Evolutionary conservation across 2,797 vertebrate genomes (phyloP).

Genomic region (Sorex maritimensis): DNA sequence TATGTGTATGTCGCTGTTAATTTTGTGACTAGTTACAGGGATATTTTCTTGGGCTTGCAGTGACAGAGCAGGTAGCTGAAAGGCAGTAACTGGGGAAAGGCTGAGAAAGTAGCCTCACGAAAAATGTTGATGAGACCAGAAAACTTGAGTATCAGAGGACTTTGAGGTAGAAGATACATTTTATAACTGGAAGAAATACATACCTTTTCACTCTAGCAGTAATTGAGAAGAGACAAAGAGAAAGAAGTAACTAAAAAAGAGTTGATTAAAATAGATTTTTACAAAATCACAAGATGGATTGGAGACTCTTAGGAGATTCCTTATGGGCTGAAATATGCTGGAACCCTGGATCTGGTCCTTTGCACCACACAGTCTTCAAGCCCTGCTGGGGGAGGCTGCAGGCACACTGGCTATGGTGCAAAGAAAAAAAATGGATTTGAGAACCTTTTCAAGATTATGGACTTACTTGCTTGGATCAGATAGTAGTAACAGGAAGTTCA

Average conservation of each 20-base stretch:
- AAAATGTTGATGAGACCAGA: neutral
- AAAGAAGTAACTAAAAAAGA: slow-evolving; percentile 31
- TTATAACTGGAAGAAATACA: neutral
- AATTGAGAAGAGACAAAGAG: slow-evolving; percentile 13
- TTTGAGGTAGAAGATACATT: neutral
- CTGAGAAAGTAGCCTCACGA: slow-evolving; percentile 43
- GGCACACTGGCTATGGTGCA: no score
- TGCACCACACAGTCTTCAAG: no score
- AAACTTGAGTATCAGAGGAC: slow-evolving; percentile 3
- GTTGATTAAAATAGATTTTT: slow-evolving; percentile 33
- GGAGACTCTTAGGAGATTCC: neutral
- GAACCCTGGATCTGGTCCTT: no score
- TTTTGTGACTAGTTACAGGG: slow-evolving; percentile 47
- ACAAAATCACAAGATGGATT: slow-evolving; percentile 43
- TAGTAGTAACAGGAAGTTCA: slow-evolving; percentile 45
- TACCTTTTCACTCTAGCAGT: slow-evolving; percentile 2
- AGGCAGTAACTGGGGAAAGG: slow-evolving; percentile 6
- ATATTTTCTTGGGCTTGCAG: slow-evolving; percentile 9
- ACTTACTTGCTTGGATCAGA: slow-evolving; percentile 35
- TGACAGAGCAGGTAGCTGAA: slow-evolving; percentile 9
- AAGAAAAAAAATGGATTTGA: neutral
- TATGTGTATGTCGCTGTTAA: slow-evolving; percentile 36
- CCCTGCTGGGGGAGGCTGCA: no score
- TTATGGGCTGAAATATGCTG: no score
- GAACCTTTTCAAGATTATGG: slow-evolving; percentile 26